phyloP scores from a whole-genome alignment of 1,140 invertebrate species.

The Drosophila athabasca region DNA sequence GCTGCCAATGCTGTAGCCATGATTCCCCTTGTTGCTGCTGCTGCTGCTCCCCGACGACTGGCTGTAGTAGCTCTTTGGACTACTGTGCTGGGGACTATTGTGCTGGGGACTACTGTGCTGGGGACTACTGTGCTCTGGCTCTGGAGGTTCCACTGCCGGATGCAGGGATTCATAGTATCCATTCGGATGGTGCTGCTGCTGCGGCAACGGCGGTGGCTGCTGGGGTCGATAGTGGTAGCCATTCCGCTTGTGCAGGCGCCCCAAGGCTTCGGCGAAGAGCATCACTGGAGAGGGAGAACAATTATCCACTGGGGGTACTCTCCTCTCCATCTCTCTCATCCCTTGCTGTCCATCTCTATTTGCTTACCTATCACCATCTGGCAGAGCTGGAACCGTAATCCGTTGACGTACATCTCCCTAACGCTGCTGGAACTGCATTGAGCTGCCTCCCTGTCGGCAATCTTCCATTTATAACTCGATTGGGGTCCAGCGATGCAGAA shows the following conservation, averaged over 20 bases:
- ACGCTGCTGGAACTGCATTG: constrained; percentile 55
- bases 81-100: constrained; percentile 25
- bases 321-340: neutral
- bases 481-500: constrained; percentile 62
- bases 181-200: constrained; percentile 34
- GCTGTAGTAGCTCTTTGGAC: constrained; percentile 36
- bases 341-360: neutral
- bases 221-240: constrained; percentile 67
- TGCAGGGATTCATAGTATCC: constrained; percentile 56
- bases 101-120: constrained; percentile 38
- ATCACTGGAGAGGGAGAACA: constrained; percentile 33
- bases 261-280: constrained; percentile 33
- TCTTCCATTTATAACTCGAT: constrained; percentile 53
- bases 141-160: constrained; percentile 25
- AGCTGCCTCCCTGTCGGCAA: constrained; percentile 26
- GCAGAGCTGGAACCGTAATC: constrained; percentile 42
- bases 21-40: constrained; percentile 33
- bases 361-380: constrained; percentile 59
- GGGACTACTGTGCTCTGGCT: constrained; percentile 19
- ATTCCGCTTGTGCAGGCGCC: constrained; percentile 68
- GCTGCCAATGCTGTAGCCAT: constrained; percentile 75
- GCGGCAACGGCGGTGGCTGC: constrained; percentile 35
- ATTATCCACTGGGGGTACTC: neutral
- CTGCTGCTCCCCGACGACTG: constrained; percentile 3
- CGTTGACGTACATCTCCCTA: constrained; percentile 53